Evolutionary conservation across 1,140 invertebrate genomes (phyloP).

Genomic region (Zaprionus africanus): DNA sequence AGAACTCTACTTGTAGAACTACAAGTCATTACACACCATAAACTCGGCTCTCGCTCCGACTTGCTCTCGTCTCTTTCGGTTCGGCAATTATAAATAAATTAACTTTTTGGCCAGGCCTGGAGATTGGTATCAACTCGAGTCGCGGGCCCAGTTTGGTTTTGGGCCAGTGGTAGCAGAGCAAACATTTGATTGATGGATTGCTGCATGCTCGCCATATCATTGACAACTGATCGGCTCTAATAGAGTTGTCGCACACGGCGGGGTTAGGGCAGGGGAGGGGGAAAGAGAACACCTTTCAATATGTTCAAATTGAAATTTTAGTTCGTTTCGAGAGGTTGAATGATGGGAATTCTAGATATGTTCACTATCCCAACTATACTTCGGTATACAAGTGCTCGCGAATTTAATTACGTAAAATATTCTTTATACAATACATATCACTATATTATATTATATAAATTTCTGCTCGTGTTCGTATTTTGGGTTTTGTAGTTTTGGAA

Average conservation of each 20-base stretch:
- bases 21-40: conserved; percentile 78
- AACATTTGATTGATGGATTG: conserved; percentile 79
- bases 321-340: background rate
- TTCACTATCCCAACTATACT: background rate
- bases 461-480: too few relatives aligned
- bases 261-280: background rate
- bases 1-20: conserved; percentile 57
- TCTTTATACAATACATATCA: too few relatives aligned
- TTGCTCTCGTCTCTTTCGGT: conserved; percentile 19
- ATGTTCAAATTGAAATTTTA: conserved; percentile 6
- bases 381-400: background rate
- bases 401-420: background rate
- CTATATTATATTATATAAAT: too few relatives aligned
- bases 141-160: conserved; percentile 5
- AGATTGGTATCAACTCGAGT: conserved; percentile 63
- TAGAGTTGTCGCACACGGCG: conserved; percentile 6
- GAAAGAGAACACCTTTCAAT: background rate
- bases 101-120: conserved; percentile 72
- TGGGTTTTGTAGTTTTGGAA: too few relatives aligned
- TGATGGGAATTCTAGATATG: background rate
- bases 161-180: conserved; percentile 9
- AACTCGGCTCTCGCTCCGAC: background rate
- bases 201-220: conserved; percentile 56
- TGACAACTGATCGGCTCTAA: conserved; percentile 64
- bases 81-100: conserved; percentile 84